These are phyloP conservation scores for Mamestra configurata DNA, from an alignment of 1,140 invertebrate species.

Conservation along the genomic window DNA sequence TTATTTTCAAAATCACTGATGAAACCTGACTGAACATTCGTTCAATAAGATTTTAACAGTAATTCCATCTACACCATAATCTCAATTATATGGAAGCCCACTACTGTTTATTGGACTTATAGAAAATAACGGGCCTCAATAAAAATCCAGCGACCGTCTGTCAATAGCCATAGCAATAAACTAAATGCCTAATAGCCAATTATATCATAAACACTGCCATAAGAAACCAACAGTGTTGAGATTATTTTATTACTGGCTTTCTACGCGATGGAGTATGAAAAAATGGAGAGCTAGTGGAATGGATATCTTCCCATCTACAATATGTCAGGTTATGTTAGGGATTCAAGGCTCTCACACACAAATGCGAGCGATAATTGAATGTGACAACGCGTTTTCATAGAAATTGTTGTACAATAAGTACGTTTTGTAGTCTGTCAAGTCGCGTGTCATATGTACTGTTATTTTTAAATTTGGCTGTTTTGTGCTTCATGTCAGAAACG, in stretches of 20 bases:
- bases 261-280: constrained; percentile 23
- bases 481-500: too few species aligned
- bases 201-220: constrained; percentile 55
- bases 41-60: background rate
- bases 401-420: too few species aligned
- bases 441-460: too few species aligned
- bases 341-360: too few species aligned
- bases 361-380: too few species aligned
- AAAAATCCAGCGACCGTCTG: constrained; percentile 18
- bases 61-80: background rate
- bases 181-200: constrained; percentile 65
- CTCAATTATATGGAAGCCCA: constrained; percentile 18
- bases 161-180: constrained; percentile 56
- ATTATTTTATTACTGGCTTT: constrained; percentile 36
- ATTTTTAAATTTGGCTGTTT: too few species aligned
- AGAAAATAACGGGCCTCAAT: constrained; percentile 8
- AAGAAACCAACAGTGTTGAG: constrained; percentile 31
- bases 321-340: background rate
- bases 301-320: too few species aligned
- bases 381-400: too few species aligned
- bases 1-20: too few species aligned
- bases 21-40: too few species aligned
- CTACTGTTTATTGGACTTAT: constrained; percentile 17
- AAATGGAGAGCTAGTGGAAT: background rate
- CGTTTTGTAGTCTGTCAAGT: too few species aligned